Conservation (phyloP, 2,113 vertebrate species). For the Geothlypis trichas region DNA sequence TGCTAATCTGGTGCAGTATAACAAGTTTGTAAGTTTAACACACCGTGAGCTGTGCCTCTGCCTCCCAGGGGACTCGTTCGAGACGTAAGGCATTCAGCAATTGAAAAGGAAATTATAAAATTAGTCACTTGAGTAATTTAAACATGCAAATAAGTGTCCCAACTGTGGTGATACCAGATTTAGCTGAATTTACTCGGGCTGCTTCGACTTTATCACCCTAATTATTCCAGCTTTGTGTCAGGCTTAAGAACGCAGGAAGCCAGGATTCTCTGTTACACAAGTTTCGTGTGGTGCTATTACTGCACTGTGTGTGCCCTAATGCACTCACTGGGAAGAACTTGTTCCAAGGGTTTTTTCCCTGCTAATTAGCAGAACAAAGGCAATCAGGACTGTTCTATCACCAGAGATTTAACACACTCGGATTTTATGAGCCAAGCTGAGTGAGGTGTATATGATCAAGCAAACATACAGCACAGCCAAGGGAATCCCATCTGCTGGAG, state of each 20-base stretch:
- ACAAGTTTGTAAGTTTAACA: constrained; percentile 75
- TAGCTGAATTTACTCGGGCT: constrained; percentile 68
- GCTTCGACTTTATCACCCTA: constrained; percentile 63
- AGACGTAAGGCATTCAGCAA: constrained; percentile 68
- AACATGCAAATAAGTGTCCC: constrained; percentile 74
- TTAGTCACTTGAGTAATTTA: constrained; percentile 79
- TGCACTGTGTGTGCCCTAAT: not conserved
- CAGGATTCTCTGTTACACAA: constrained; percentile 37
- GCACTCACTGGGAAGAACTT: not conserved
- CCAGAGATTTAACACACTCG: not conserved
- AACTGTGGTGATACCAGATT: constrained; percentile 70
- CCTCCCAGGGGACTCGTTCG: constrained; percentile 71
- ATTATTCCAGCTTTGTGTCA: constrained; percentile 69
- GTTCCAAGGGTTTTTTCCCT: not conserved
- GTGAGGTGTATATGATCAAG: not conserved
- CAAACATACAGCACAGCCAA: not conserved
- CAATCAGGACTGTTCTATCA: not conserved
- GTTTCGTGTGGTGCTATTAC: not conserved
- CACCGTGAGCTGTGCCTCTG: constrained; percentile 51
- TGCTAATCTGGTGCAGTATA: constrained; percentile 70
- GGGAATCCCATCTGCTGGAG: not conserved
- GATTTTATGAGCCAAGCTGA: not conserved
- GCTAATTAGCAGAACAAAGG: constrained; percentile 4
- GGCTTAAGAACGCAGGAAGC: constrained; percentile 57
- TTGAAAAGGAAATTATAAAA: constrained; percentile 76